phyloP scores from a whole-genome alignment of 2,113 vertebrate genomes.

The Tenrec ecaudatus region DNA sequence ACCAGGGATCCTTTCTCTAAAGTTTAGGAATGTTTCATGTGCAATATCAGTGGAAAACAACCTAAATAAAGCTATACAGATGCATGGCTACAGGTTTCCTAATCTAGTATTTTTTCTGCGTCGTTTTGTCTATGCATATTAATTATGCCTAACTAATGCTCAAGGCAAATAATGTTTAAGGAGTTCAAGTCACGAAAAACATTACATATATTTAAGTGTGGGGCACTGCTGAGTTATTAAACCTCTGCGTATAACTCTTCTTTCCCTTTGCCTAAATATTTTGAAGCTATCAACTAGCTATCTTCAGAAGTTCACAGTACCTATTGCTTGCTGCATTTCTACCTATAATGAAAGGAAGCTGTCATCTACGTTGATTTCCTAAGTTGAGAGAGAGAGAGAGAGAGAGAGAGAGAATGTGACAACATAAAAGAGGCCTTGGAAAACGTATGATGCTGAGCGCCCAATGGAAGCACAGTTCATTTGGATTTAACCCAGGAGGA shows the following conservation, averaged over 20 bases:
- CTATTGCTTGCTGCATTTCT: slow-evolving; percentile 42
- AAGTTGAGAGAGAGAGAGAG: background rate
- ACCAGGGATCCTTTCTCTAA: no score
- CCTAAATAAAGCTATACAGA: background rate
- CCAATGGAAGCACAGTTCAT: slow-evolving; percentile 61
- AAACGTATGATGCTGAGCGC: slow-evolving; percentile 47
- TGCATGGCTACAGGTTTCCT: background rate
- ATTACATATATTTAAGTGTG: background rate
- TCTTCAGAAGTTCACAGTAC: background rate
- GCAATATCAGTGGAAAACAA: background rate
- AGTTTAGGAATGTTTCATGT: no score
- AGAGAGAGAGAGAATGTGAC: background rate
- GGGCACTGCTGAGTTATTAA: background rate
- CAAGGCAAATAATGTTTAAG: background rate
- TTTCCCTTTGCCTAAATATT: slow-evolving; percentile 31
- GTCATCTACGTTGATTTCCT: slow-evolving; percentile 65
- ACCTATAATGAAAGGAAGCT: slow-evolving; percentile 50
- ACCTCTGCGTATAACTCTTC: background rate
- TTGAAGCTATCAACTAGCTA: background rate
- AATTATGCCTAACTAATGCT: background rate
- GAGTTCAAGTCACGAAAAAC: background rate
- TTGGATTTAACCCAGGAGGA: slow-evolving; percentile 65
- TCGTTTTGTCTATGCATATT: background rate
- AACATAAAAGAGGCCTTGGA: slow-evolving; percentile 44
- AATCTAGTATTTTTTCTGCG: background rate